Conservation (phyloP, 2,113 vertebrate genomes). For the Tretioscincus oriximinensis region DNA sequence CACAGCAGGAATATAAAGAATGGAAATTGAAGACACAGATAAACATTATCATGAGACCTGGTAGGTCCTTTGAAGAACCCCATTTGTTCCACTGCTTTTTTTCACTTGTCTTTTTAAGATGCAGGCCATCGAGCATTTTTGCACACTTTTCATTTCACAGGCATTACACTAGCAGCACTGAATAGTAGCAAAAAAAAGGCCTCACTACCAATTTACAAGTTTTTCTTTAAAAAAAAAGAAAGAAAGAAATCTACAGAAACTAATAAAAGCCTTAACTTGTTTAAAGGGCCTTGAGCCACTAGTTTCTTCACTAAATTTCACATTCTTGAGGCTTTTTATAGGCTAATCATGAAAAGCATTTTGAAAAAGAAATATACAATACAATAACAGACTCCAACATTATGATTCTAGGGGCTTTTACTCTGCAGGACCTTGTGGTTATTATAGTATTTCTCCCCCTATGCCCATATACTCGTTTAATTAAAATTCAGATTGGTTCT, state of each 20-base stretch:
- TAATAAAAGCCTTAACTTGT: constrained; percentile 26
- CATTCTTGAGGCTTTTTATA: constrained; percentile 33
- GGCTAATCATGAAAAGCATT: constrained; percentile 25
- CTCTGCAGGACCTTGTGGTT: background rate
- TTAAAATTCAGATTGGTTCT: constrained; percentile 8
- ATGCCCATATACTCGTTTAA: background rate
- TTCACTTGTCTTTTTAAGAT: background rate
- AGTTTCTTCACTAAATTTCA: constrained; percentile 10
- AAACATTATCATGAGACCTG: background rate
- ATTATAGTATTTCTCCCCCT: background rate
- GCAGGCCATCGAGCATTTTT: background rate
- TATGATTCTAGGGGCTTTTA: background rate
- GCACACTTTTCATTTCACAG: background rate
- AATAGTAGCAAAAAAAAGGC: background rate
- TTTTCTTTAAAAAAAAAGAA: background rate
- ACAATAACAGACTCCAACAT: constrained; percentile 9
- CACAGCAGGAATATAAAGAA: background rate
- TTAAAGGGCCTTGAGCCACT: constrained; percentile 22
- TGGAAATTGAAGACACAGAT: background rate
- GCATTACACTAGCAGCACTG: background rate
- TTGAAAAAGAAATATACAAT: background rate
- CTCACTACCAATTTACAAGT: constrained; percentile 4
- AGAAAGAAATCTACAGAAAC: constrained; percentile 9
- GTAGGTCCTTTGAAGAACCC: background rate
- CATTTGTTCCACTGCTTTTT: background rate